phyloP scores from a whole-genome alignment of 2,888 invertebrate species.

The Carabus problematicus region DNA sequence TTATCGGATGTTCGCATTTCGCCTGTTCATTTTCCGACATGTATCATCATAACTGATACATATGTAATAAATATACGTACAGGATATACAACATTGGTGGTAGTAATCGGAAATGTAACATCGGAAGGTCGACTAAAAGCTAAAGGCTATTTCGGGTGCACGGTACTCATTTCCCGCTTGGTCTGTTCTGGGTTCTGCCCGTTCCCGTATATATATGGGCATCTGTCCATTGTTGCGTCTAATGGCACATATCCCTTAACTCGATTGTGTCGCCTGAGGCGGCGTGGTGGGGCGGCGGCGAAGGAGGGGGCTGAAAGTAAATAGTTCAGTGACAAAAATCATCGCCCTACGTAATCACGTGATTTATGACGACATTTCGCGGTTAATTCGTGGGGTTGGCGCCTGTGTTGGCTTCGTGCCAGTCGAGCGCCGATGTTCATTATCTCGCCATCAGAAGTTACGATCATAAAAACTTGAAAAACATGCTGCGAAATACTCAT shows the following conservation, averaged over 20 bases:
- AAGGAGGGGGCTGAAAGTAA: slow-evolving; percentile 48
- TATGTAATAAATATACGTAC: slow-evolving; percentile 8
- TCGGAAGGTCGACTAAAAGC: slow-evolving; percentile 17
- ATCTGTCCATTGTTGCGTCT: slow-evolving; percentile 31
- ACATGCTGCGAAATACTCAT: slow-evolving; percentile 19
- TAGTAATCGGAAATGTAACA: slow-evolving; percentile 7
- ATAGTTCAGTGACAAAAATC: slow-evolving; percentile 56
- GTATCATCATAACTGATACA: slow-evolving; percentile 12
- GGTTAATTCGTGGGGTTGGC: slow-evolving; percentile 56
- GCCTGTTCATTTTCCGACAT: background rate
- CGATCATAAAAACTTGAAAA: slow-evolving; percentile 46
- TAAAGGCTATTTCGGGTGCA: slow-evolving; percentile 3
- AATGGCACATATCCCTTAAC: slow-evolving; percentile 45
- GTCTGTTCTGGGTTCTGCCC: background rate
- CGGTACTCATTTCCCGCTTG: background rate
- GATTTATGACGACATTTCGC: slow-evolving; percentile 56
- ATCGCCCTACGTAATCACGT: slow-evolving; percentile 57
- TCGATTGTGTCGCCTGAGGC: slow-evolving; percentile 50
- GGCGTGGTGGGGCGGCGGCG: slow-evolving; percentile 44
- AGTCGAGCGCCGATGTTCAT: slow-evolving; percentile 48
- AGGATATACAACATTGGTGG: background rate
- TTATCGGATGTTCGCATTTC: slow-evolving; percentile 3
- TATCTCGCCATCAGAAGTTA: slow-evolving; percentile 45
- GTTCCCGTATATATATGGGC: no score
- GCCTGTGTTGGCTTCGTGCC: slow-evolving; percentile 51